A percentile compares a stretch with the other conserved stretches of the same genome.
phyloP scores from a whole-genome alignment of 2,888 invertebrate species.

The Lamellibrachia columna region DNA sequence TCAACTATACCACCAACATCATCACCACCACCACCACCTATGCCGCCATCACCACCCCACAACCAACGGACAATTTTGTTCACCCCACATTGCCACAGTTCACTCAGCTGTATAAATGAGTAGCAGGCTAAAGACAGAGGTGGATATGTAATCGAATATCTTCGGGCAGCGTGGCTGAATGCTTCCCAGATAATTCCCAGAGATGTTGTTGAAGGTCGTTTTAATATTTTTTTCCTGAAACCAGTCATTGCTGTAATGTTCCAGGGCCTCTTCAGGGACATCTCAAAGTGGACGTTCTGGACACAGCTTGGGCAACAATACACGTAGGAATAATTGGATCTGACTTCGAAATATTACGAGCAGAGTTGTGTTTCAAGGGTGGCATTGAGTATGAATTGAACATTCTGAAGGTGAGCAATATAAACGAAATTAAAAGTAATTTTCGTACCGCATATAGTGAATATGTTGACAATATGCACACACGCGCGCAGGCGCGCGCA shows the following conservation, averaged over 20 bases:
- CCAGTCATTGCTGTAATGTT: background rate
- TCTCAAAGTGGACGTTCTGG: background rate
- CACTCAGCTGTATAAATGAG: no score
- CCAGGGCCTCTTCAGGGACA: background rate
- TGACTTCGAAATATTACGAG: background rate
- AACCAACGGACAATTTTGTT: no score
- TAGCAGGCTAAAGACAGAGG: no score
- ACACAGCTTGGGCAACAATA: background rate
- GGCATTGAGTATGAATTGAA: conserved; percentile 4
- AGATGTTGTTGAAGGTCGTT: no score
- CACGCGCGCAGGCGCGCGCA: no score
- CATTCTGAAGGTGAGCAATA: background rate
- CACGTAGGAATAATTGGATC: background rate
- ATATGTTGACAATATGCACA: no score
- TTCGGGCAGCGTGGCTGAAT: no score
- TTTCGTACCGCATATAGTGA: no score
- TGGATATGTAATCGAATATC: no score
- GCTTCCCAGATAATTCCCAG: no score
- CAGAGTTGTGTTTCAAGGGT: background rate
- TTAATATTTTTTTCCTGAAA: background rate
- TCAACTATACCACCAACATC: background rate
- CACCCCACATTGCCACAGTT: no score
- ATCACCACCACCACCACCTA: background rate
- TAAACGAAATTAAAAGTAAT: background rate
- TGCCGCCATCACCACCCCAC: background rate